phyloP scores from a whole-genome alignment of 2,888 invertebrate genomes.

The Nipponacmea schrenckii region DNA sequence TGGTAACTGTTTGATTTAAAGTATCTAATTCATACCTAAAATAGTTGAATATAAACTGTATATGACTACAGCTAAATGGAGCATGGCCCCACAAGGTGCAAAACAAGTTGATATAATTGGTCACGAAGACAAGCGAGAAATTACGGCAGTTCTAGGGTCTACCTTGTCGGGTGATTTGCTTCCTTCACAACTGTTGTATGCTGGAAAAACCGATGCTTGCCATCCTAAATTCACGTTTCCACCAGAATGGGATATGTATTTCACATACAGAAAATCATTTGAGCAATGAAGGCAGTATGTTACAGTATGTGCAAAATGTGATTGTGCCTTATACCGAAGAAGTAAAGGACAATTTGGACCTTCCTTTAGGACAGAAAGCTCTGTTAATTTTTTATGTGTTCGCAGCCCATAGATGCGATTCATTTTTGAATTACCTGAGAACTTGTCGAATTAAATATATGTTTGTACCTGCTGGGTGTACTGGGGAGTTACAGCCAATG shows the following conservation, averaged over 20 bases:
- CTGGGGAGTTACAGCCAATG: too few relatives aligned
- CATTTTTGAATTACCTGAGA: too few relatives aligned
- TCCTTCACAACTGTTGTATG: conserved; percentile 24
- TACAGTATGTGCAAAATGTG: conserved; percentile 12
- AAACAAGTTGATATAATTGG: conserved; percentile 23
- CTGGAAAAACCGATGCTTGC: conserved; percentile 17
- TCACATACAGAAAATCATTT: conserved; percentile 19
- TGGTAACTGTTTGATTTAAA: conserved; percentile 41
- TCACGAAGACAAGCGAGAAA: conserved; percentile 30
- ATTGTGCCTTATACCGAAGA: conserved; percentile 12
- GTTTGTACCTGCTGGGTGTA: too few relatives aligned
- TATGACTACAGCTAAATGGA: background rate
- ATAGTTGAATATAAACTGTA: background rate
- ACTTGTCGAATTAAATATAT: too few relatives aligned
- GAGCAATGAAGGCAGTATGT: conserved; percentile 16
- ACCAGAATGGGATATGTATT: conserved; percentile 14
- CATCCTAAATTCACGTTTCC: conserved; percentile 18
- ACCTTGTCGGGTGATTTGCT: conserved; percentile 9
- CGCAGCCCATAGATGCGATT: too few relatives aligned
- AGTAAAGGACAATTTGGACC: conserved; percentile 6
- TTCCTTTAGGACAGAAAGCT: too few relatives aligned
- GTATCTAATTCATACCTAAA: conserved; percentile 48
- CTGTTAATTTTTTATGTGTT: too few relatives aligned
- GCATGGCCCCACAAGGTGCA: conserved; percentile 16
- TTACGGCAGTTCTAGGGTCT: conserved; percentile 12